A percentile compares a stretch with the other conserved stretches of the same genome.
These are phyloP conservation scores for Erpobdella octoculata DNA, from an alignment of 2,888 invertebrate genomes.

Conservation along the genomic window DNA sequence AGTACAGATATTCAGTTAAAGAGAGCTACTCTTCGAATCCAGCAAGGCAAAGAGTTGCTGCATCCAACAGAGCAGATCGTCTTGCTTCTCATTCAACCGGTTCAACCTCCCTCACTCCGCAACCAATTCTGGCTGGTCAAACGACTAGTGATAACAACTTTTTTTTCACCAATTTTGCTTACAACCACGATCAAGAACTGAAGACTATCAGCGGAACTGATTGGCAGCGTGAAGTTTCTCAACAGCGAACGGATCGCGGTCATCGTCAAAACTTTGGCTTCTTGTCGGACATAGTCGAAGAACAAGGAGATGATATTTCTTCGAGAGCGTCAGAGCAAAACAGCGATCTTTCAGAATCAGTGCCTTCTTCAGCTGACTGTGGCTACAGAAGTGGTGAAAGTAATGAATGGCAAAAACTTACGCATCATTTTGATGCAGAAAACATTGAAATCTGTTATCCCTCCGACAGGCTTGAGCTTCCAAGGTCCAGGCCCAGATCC, in stretches of 20 bases:
- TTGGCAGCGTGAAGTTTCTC: background rate
- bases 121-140: background rate
- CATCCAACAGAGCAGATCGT: background rate
- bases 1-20: conserved; percentile 7
- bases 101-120: background rate
- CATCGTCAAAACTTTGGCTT: background rate
- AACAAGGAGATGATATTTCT: too few species aligned
- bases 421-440: too few species aligned
- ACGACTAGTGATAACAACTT: background rate
- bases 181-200: background rate
- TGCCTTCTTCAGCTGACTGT: too few species aligned
- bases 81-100: background rate
- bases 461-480: too few species aligned
- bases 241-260: too few species aligned
- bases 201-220: background rate
- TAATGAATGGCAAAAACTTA: too few species aligned
- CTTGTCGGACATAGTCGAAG: background rate
- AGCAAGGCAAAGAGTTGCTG: background rate
- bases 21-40: background rate
- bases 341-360: too few species aligned
- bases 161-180: background rate
- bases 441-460: too few species aligned
- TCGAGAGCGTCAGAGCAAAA: too few species aligned
- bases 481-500: too few species aligned
- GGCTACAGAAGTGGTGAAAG: too few species aligned